phyloP scores from a whole-genome alignment of 2,797 vertebrate species.

The Galagoides demidoff region DNA sequence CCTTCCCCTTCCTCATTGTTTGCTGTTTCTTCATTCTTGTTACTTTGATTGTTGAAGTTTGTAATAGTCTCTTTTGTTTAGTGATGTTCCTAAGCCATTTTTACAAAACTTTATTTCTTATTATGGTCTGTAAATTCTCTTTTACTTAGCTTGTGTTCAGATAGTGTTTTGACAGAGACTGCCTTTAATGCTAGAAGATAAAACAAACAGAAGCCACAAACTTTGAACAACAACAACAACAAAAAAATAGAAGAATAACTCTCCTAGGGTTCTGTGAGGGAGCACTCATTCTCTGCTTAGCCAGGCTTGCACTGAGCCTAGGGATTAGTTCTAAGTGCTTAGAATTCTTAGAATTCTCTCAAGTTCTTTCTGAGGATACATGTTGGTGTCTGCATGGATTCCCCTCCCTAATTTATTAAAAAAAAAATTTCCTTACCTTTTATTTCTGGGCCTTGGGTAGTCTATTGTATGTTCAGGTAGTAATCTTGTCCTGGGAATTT shows the following conservation, averaged over 20 bases:
- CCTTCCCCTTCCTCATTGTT: not conserved
- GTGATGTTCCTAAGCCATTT: not conserved
- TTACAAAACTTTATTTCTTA: not conserved
- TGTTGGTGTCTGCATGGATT: not conserved
- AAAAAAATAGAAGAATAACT: not conserved
- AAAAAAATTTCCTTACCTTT: not conserved
- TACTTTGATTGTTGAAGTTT: not conserved
- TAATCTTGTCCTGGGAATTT: not conserved
- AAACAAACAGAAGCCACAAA: not conserved
- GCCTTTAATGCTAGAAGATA: not conserved
- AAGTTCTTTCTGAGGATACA: not conserved
- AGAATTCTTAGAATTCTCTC: not conserved
- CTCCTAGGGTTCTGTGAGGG: not conserved
- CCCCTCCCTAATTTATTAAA: not conserved
- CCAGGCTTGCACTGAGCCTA: not conserved
- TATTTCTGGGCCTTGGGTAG: not conserved
- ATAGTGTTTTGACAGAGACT: not conserved
- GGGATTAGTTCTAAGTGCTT: not conserved
- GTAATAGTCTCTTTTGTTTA: not conserved
- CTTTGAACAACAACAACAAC: not conserved
- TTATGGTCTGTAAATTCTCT: not conserved
- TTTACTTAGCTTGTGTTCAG: not conserved
- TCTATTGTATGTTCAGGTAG: not conserved
- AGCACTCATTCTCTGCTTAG: not conserved
- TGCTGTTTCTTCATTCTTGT: not conserved